phyloP scores from a whole-genome alignment of 2,888 invertebrate species.

The Eueremaeus valkanovi region DNA sequence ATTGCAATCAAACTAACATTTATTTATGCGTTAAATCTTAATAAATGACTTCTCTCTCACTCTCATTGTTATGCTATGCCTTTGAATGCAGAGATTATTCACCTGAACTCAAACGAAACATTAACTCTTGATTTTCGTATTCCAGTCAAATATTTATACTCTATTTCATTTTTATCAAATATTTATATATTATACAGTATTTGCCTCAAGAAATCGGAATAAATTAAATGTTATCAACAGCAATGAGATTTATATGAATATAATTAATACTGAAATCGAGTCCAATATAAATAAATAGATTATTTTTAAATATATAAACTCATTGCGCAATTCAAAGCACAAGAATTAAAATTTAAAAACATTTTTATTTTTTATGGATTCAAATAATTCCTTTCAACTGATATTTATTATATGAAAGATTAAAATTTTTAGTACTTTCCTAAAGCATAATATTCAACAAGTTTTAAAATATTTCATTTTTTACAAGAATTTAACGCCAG shows the following conservation, averaged over 20 bases:
- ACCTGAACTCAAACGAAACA: background rate
- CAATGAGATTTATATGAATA: conserved; percentile 2
- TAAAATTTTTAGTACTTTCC: background rate
- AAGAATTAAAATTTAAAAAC: no score
- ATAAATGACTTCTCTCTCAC: background rate
- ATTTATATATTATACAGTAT: background rate
- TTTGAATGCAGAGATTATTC: background rate
- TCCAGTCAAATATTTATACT: no score
- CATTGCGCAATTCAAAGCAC: no score
- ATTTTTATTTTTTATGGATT: no score
- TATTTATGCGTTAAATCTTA: background rate
- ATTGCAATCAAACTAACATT: conserved; percentile 7
- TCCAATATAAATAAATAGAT: background rate
- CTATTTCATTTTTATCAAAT: no score
- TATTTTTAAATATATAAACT: no score
- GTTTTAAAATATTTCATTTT: conserved; percentile 13
- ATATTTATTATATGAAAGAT: no score
- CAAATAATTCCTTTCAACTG: no score
- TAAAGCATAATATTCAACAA: conserved; percentile 14
- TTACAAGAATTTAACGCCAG: background rate
- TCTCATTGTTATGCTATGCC: background rate
- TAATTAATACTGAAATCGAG: background rate
- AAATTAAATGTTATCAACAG: background rate
- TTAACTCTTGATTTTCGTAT: background rate
- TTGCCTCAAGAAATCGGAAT: background rate